A percentile compares a stretch with the other conserved stretches of the same genome.
phyloP scores from a whole-genome alignment of 2,888 invertebrate genomes.

The Eristalis intricaria region DNA sequence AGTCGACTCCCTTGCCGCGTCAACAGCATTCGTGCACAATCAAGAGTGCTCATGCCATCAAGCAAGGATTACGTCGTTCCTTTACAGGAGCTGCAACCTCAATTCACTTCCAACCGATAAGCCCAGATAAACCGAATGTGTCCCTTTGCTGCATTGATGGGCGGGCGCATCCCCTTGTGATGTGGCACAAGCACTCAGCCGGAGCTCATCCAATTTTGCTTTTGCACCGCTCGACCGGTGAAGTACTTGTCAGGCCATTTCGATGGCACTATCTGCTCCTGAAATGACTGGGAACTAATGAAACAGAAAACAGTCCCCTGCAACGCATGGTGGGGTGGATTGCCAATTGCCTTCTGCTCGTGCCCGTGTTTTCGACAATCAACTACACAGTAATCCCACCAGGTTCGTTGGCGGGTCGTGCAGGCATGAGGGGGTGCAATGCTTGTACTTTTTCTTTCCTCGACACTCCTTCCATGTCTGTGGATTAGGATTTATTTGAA shows the following conservation, averaged over 20 bases:
- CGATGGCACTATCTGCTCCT: conserved; percentile 54
- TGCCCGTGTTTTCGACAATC: conserved; percentile 34
- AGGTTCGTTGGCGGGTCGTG: neutral
- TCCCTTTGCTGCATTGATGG: neutral
- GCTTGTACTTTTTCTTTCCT: neutral
- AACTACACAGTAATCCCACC: conserved; percentile 29
- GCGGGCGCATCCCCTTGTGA: neutral
- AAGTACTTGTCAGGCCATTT: conserved; percentile 49
- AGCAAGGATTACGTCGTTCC: neutral
- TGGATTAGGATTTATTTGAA: conserved; percentile 68
- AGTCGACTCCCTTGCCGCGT: neutral
- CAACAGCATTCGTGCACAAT: conserved; percentile 26
- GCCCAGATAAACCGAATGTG: conserved; percentile 1
- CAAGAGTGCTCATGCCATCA: conserved; percentile 12
- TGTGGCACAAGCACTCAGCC: no score
- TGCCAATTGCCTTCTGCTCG: conserved; percentile 30
- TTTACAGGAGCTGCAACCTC: neutral
- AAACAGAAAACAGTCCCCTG: conserved; percentile 37
- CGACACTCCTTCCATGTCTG: conserved; percentile 10
- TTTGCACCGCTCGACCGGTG: conserved; percentile 32
- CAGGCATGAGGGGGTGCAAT: neutral
- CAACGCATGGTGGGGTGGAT: conserved; percentile 1
- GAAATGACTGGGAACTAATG: conserved; percentile 57
- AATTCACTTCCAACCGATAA: conserved; percentile 45
- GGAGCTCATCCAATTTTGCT: conserved; percentile 38